phyloP scores from a whole-genome alignment of 1,140 invertebrate genomes.

The Lepidotrigona ventralis region DNA sequence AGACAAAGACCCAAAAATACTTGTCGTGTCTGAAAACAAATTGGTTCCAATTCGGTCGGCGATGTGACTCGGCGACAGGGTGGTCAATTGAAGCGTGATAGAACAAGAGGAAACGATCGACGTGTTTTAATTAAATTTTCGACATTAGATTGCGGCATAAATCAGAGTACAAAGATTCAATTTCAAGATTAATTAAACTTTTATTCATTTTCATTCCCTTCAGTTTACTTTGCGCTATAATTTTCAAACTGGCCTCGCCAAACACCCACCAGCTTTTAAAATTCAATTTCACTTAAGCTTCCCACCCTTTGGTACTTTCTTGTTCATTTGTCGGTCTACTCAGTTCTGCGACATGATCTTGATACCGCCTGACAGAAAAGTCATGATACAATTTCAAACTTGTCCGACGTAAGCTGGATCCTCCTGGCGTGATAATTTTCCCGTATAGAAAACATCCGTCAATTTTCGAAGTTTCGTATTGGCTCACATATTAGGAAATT shows the following conservation, averaged over 20 bases:
- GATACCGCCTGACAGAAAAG: not conserved
- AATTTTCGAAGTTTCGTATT: not conserved
- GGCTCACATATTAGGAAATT: not conserved
- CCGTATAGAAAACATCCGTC: not conserved
- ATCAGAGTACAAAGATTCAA: not conserved
- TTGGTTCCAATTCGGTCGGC: not conserved
- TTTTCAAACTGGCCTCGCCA: not conserved
- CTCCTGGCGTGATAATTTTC: not conserved
- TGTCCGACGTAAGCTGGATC: not conserved
- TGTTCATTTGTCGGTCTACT: not conserved
- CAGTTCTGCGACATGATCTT: too few species aligned
- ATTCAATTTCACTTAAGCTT: not conserved
- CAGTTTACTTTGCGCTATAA: not conserved
- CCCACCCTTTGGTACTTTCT: not conserved
- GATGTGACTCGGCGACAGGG: not conserved
- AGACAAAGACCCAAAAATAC: conserved; percentile 87
- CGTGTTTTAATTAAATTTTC: not conserved
- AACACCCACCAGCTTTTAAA: too few species aligned
- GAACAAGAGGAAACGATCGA: not conserved
- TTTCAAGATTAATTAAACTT: conserved; percentile 11
- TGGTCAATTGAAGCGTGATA: not conserved
- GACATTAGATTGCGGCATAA: not conserved
- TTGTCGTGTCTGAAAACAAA: conserved; percentile 82
- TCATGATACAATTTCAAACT: not conserved
- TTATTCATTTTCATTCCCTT: not conserved